Percentiles rank a stretch among this genome's conserved stretches.
Evolutionary conservation across 2,797 vertebrate genomes (phyloP).

Genomic region (Pangasius larnaudii): DNA sequence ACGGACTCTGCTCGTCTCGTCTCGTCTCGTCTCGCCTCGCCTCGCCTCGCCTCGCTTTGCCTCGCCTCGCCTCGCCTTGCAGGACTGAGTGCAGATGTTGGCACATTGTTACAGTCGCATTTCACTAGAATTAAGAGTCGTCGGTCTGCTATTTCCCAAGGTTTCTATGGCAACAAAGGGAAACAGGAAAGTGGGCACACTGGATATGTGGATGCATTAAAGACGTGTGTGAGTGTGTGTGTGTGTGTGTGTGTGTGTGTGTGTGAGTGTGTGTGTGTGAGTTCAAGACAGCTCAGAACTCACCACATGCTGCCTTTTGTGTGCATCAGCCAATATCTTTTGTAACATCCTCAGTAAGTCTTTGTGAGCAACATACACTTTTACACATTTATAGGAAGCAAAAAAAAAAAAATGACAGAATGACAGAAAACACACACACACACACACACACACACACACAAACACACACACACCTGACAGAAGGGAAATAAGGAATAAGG

Average conservation of each 20-base stretch:
- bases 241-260: background rate
- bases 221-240: background rate
- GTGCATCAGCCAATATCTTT: background rate
- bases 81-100: slow-evolving; percentile 7
- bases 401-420: no score
- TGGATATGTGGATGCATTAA: background rate
- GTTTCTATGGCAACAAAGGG: slow-evolving; percentile 19
- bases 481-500: background rate
- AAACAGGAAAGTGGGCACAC: slow-evolving; percentile 8
- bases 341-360: background rate
- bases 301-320: background rate
- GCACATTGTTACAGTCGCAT: background rate
- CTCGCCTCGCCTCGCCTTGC: background rate
- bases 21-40: background rate
- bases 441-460: background rate
- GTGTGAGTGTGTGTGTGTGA: slow-evolving; percentile 1
- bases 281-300: background rate
- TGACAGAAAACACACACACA: background rate
- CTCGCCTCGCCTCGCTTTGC: background rate
- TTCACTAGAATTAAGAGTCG: slow-evolving; percentile 7
- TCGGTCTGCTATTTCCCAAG: background rate
- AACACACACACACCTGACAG: background rate
- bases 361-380: background rate
- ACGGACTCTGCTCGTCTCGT: background rate
- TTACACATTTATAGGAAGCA: background rate